Evolutionary conservation across 1,140 invertebrate genomes (phyloP), one percentile per base, ranked within the genome.

Genomic region (Colletes latitarsis): DNA sequence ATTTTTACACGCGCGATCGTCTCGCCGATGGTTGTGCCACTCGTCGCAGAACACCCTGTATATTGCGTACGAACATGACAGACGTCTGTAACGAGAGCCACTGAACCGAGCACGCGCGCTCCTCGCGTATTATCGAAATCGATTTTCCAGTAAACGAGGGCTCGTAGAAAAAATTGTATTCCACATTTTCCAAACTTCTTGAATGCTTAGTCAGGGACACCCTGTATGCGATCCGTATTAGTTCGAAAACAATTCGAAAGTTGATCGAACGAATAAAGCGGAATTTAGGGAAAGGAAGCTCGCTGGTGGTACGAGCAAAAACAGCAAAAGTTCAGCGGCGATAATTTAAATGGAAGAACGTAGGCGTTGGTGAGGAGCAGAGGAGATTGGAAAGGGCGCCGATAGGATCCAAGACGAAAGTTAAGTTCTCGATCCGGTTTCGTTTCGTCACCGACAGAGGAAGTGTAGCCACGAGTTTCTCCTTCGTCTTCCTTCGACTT

Each of bases 261-360:
- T 64, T 39, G 3, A 39, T 3, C 2, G n/a, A 57, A 21, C 5
- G 55, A 30, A 39, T 63, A 39, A 64, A 64, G 53, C 19, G 8
- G 46, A 62, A 39, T n/a, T 21, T 57, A 8, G 43, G 57, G 67
- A 57, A 58, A 21, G 39, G 3, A 43, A 19, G 14, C 4, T 39
- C 30, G n/a, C 17, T 46, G 17, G 0, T 15, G 60, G 52, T 0
- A 49, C 4, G 19, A 43, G 9, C 6, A 46, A 75, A 66, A 75
- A 52, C 66, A 43, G 62, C 6, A 6, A 66, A 75, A 75, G 73
- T 76, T 76, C 19, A 4, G 2, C 0, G 17, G 39, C 52, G 63
- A 76, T 67, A 76, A 76, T 57, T 71, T 57, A 46, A 46, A 68
- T 8, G 63, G 30, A 60, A 4, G 39, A 55, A 66, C n/a, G 52